Percentiles rank a stretch among this genome's conserved stretches.
These are phyloP conservation scores for Nemurella pictetii DNA, from an alignment of 2,888 invertebrate species.

Conservation along the genomic window DNA sequence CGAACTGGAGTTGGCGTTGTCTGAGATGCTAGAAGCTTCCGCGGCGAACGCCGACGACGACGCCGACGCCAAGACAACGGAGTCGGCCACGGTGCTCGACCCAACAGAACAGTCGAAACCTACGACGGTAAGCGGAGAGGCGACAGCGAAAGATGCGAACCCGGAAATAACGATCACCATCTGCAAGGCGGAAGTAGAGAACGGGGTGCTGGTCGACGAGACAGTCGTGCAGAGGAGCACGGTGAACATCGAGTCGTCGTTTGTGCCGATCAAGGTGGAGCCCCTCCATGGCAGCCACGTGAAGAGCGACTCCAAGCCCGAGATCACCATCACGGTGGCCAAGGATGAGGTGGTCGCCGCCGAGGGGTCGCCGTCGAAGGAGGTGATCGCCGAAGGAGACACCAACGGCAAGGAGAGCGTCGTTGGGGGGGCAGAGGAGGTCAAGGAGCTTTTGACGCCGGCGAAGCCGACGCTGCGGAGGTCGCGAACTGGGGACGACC, in stretches of 20 bases:
- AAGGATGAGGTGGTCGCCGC: not conserved
- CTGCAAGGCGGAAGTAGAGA: not conserved
- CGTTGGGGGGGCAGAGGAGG: not conserved
- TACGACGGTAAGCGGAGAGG: not conserved
- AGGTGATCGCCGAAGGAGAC: not conserved
- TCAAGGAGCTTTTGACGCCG: not conserved
- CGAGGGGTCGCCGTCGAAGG: not conserved
- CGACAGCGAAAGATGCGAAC: not conserved
- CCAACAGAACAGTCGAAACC: constrained; percentile 1
- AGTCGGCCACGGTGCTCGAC: not conserved
- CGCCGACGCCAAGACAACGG: constrained; percentile 22
- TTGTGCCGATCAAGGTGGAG: not conserved
- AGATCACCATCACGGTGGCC: not conserved
- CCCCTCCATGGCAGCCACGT: not conserved
- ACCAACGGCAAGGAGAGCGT: not conserved
- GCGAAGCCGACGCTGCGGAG: not conserved
- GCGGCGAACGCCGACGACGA: constrained; percentile 27
- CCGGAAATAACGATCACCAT: constrained; percentile 12
- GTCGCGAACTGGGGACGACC: not conserved
- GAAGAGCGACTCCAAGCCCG: not conserved
- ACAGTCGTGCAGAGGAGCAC: not conserved
- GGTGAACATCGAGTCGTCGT: constrained; percentile 1
- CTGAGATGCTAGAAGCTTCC: constrained; percentile 49
- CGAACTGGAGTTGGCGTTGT: constrained; percentile 51
- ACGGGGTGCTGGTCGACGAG: not conserved